Evolutionary conservation across 2,797 vertebrate species (phyloP).

Genomic region (Varecia variegata): DNA sequence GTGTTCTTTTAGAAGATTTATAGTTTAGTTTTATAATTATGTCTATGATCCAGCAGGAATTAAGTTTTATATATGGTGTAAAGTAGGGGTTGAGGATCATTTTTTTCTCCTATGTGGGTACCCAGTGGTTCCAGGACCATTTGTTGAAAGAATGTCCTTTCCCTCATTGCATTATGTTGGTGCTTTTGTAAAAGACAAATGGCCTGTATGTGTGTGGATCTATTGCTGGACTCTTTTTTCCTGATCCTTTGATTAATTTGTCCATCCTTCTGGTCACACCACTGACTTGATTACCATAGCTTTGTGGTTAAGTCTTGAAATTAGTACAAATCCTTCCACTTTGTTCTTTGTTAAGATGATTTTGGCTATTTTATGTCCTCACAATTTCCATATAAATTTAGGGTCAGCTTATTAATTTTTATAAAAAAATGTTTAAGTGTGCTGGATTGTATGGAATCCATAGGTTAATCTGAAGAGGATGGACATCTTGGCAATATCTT

Average conservation of each 20-base stretch:
- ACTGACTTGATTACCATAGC: no score
- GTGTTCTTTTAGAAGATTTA: not conserved
- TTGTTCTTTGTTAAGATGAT: not conserved
- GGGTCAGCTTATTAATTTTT: not conserved
- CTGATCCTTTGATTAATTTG: not conserved
- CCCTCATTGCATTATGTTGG: not conserved
- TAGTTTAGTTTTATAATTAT: not conserved
- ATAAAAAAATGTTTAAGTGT: not conserved
- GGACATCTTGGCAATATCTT: not conserved
- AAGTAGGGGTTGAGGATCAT: not conserved
- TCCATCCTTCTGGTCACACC: not conserved
- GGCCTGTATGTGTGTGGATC: not conserved
- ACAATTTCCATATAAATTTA: not conserved
- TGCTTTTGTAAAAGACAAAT: not conserved
- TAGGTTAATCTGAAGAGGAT: not conserved
- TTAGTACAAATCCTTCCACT: not conserved
- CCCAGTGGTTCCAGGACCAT: not conserved
- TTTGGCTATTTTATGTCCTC: not conserved
- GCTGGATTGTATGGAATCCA: not conserved
- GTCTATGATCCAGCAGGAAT: not conserved
- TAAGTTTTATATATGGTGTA: not conserved
- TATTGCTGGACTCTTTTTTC: not conserved
- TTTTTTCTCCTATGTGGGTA: not conserved
- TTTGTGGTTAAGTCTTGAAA: not conserved
- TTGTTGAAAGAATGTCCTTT: not conserved